Evolutionary conservation across 1,140 invertebrate genomes (phyloP).

Genomic region (Macrocentrus cingulum): DNA sequence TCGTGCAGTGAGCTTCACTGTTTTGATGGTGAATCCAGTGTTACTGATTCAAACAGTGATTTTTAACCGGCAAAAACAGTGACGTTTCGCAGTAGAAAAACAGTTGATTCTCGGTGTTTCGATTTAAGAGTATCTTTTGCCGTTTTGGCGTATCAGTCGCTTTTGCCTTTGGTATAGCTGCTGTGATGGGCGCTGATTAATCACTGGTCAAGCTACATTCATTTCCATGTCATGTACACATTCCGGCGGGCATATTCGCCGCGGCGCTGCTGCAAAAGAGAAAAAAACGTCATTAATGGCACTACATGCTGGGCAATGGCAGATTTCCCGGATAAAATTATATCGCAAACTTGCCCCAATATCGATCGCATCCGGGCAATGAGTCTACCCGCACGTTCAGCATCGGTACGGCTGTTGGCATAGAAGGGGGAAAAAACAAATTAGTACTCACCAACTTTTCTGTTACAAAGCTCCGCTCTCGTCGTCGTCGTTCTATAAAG

Average conservation of each 20-base stretch:
- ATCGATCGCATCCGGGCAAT: not conserved
- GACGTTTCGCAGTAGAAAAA: too few relatives aligned
- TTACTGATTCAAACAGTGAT: too few relatives aligned
- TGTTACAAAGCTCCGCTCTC: not conserved
- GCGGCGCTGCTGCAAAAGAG: not conserved
- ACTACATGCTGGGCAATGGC: not conserved
- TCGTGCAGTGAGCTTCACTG: too few relatives aligned
- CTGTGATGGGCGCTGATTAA: too few relatives aligned
- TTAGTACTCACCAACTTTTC: slow-evolving; percentile 2
- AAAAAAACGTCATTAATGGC: not conserved
- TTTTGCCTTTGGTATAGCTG: too few relatives aligned
- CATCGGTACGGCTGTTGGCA: not conserved
- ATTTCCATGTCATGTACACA: too few relatives aligned
- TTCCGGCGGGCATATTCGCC: too few relatives aligned
- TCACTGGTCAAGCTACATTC: too few relatives aligned
- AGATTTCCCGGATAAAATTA: not conserved
- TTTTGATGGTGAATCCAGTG: too few relatives aligned
- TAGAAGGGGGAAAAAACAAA: not conserved
- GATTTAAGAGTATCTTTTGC: not conserved
- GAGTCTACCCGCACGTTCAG: not conserved
- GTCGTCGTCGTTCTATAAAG: not conserved
- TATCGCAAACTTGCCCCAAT: not conserved
- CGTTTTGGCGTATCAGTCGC: not conserved
- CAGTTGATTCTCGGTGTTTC: too few relatives aligned
- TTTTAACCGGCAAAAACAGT: too few relatives aligned